phyloP scores from a whole-genome alignment of 2,113 vertebrate species.

The Ictidomys tridecemlineatus region DNA sequence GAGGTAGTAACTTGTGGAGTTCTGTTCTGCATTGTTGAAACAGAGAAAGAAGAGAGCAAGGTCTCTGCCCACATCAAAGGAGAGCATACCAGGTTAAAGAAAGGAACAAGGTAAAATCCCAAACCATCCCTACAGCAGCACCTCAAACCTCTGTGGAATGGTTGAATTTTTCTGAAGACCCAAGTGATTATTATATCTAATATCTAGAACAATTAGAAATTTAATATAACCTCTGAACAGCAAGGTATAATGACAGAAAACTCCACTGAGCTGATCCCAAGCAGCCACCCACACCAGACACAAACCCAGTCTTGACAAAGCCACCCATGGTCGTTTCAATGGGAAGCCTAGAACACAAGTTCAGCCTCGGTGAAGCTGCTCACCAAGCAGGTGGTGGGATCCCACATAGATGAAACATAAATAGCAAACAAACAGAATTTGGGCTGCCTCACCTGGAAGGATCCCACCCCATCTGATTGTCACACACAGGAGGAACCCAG shows the following conservation, averaged over 20 bases:
- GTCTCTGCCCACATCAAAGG: not conserved
- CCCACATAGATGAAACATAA: not conserved
- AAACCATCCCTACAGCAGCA: not conserved
- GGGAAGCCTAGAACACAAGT: not conserved
- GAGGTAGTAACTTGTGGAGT: too few relatives aligned
- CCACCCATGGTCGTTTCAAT: not conserved
- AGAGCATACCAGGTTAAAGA: not conserved
- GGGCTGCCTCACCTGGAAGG: not conserved
- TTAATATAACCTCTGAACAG: not conserved
- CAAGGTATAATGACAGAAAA: constrained; percentile 31
- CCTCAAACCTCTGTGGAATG: not conserved
- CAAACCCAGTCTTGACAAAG: not conserved
- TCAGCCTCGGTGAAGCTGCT: not conserved
- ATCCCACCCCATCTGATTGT: not conserved
- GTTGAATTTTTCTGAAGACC: constrained; percentile 25
- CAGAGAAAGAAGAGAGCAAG: not conserved
- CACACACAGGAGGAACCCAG: not conserved
- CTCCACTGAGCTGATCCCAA: not conserved
- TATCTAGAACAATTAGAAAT: not conserved
- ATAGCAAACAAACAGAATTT: not conserved
- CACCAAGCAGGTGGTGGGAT: not conserved
- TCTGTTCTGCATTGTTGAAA: not conserved
- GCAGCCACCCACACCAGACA: not conserved
- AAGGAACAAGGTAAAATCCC: not conserved
- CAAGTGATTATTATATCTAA: not conserved